Evolutionary conservation across 1,140 invertebrate genomes (phyloP).

Genomic region (Arctopsyche grandis): DNA sequence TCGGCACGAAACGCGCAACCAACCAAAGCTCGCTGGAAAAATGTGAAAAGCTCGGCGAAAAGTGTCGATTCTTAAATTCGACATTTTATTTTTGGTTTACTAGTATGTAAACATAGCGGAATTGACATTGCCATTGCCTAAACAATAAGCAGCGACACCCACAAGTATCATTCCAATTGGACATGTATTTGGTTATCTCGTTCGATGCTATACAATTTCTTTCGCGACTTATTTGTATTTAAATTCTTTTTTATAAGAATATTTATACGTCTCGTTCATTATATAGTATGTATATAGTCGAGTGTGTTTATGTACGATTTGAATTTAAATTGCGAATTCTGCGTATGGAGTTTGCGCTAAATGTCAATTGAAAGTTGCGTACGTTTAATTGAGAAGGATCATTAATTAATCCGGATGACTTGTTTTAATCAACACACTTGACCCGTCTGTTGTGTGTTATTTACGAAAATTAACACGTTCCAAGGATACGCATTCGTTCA

Average conservation of each 20-base stretch:
- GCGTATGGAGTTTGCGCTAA: constrained; percentile 18
- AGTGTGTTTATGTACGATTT: no score
- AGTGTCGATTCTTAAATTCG: not conserved
- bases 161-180: constrained; percentile 10
- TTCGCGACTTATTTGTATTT: constrained; percentile 14
- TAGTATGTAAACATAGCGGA: no score
- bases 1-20: not conserved
- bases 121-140: no score
- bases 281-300: no score
- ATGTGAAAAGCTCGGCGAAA: not conserved
- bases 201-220: not conserved
- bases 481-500: not conserved
- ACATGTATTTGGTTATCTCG: constrained; percentile 15
- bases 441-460: constrained; percentile 6
- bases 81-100: not conserved
- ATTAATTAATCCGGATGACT: constrained; percentile 35
- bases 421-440: constrained; percentile 33
- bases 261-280: not conserved
- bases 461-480: not conserved
- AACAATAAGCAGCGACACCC: not conserved
- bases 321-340: not conserved
- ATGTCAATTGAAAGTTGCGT: constrained; percentile 35
- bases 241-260: not conserved
- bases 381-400: constrained; percentile 30
- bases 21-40: constrained; percentile 1